Evolutionary conservation across 1,140 invertebrate genomes (phyloP), one percentile per base, ranked within the genome.

Genomic region (Heliconius himera): DNA sequence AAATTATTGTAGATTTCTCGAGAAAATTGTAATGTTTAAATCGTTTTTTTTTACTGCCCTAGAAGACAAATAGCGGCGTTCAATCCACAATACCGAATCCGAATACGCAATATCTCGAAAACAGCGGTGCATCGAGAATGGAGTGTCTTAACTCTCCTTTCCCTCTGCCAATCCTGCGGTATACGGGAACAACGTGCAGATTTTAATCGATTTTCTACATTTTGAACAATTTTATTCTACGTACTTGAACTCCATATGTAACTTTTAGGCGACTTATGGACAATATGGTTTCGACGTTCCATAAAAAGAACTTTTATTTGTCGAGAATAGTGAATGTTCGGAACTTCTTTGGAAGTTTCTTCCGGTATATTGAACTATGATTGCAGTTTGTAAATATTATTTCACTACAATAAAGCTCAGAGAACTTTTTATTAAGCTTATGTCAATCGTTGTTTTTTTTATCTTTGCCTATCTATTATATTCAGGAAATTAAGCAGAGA

Each of bases 241-340:
- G 60, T 66, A 26, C 60, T 66, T 26, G 8, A 22, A 66, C 22
- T 66, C 54, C 54, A 56, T 54, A 54, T 66, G 60, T n/a, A 66
- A 66, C 60, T 66, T 66, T 66, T 16, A 29, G 60, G 54, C 54
- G n/a, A 66, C 60, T 66, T 66, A 66, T 66, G 22, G 60, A 66
- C 60, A 66, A 66, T 66, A 66, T 66, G 60, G 60, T 66, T 66
- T 66, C 60, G 26, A 66, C 60, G 60, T 66, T 66, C 60, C 60
- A 22, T 26, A 66, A 66, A 66, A 66, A 66, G 60, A 66, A 66
- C 60, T 66, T 66, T 66, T 66, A 66, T 66, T 66, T 16, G 60
- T 66, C 22, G 26, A 11, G 22, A 66, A 66, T 66, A 66, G 60
- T 29, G 11, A 29, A 29, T 66, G 22, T 66, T 66, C 26, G 60